A percentile compares a stretch with the other conserved stretches of the same genome.
These are phyloP conservation scores for Karalla daura DNA, from an alignment of 2,797 vertebrate genomes.

Conservation along the genomic window DNA sequence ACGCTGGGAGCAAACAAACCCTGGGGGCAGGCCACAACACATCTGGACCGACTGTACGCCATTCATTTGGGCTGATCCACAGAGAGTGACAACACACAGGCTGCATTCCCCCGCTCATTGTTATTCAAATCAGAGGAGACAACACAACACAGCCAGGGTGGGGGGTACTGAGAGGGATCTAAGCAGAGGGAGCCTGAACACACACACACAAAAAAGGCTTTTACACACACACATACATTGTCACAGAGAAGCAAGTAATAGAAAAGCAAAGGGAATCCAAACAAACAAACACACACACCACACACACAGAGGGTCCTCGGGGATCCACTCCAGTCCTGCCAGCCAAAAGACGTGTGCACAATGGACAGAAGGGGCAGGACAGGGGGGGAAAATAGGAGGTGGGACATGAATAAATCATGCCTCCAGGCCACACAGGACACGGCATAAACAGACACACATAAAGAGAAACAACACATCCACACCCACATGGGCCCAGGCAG, in stretches of 20 bases:
- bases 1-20: conserved; percentile 50
- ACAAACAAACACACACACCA: conserved; percentile 30
- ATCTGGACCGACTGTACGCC: conserved; percentile 63
- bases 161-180: conserved; percentile 56
- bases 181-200: conserved; percentile 33
- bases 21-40: conserved; percentile 47
- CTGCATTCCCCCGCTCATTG: conserved; percentile 72
- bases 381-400: conserved; percentile 51
- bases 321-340: conserved; percentile 36
- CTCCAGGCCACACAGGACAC: conserved; percentile 56
- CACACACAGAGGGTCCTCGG: conserved; percentile 34
- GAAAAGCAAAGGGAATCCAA: conserved; percentile 21
- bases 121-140: conserved; percentile 76
- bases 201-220: conserved; percentile 2
- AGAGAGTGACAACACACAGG: conserved; percentile 61
- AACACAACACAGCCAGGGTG: conserved; percentile 59
- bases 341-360: conserved; percentile 46
- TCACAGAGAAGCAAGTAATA: conserved; percentile 32
- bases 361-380: conserved; percentile 44
- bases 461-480: conserved; percentile 27
- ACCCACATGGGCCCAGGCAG: not conserved
- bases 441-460: conserved; percentile 28
- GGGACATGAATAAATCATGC: conserved; percentile 70
- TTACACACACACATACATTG: conserved; percentile 23
- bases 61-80: conserved; percentile 53